Percentiles rank a stretch among this genome's conserved stretches.
Conservation (phyloP, 2,113 vertebrate species). For the Alectura lathami region DNA sequence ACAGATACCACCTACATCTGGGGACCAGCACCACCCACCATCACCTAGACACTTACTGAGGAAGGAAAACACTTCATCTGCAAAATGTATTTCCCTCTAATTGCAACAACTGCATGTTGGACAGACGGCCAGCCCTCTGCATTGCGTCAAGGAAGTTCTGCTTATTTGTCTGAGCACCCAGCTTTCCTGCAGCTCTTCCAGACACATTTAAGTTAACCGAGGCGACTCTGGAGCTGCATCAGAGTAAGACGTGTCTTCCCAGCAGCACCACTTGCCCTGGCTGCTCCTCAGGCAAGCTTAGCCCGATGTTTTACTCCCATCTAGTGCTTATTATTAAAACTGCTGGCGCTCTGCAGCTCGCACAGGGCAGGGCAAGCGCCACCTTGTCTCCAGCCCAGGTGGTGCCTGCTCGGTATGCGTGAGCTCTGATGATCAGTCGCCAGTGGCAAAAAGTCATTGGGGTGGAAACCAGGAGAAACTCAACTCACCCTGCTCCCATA, state of each 20-base stretch:
- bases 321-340: constrained; percentile 63
- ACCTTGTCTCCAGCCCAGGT: neutral
- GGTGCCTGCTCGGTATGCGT: neutral
- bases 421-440: neutral
- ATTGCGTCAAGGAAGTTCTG: neutral
- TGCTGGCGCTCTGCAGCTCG: constrained; percentile 5
- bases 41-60: neutral
- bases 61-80: no score
- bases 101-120: neutral
- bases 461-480: neutral
- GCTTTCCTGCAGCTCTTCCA: constrained; percentile 20
- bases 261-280: neutral
- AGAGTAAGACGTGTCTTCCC: neutral
- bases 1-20: neutral
- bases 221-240: neutral
- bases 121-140: neutral
- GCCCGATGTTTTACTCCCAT: constrained; percentile 61
- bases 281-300: neutral
- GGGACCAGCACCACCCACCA: neutral
- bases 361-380: neutral
- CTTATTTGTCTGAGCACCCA: neutral
- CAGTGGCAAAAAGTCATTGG: neutral
- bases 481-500: neutral
- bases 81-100: neutral
- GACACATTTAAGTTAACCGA: neutral